Percentiles rank a stretch among this genome's conserved stretches.
Conservation (phyloP, 1,140 invertebrate species). For the Trichonephila clavipes region DNA sequence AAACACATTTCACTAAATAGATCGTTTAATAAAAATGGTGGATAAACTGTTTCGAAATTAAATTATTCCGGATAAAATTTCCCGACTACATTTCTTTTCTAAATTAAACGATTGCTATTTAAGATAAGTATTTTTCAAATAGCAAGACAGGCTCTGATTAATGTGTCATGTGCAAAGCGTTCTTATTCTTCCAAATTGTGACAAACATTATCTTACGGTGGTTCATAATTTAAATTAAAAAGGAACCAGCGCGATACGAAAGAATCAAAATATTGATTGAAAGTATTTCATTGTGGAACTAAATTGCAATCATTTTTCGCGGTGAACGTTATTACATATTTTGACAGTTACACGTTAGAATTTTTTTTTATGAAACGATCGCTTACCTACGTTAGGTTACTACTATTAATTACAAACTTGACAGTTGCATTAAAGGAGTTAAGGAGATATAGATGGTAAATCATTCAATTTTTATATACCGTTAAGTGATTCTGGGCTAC, state of each 20-base stretch:
- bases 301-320: slow-evolving; percentile 23
- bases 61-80: not conserved
- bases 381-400: not conserved
- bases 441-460: slow-evolving; percentile 18
- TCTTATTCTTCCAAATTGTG: not conserved
- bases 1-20: not conserved
- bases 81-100: not conserved
- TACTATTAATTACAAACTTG: slow-evolving; percentile 14
- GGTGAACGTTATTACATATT: slow-evolving; percentile 3
- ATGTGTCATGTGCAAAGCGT: not conserved
- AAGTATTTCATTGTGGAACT: not conserved
- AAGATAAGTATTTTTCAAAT: slow-evolving; percentile 13
- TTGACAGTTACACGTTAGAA: not conserved
- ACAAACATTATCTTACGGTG: not conserved
- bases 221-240: not conserved
- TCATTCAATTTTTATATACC: not conserved
- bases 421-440: slow-evolving; percentile 21
- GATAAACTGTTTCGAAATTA: not conserved
- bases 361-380: not conserved
- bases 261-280: slow-evolving; percentile 24
- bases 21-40: not conserved
- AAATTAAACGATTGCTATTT: slow-evolving; percentile 1
- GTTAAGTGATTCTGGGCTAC: not conserved
- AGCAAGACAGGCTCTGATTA: not conserved
- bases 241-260: not conserved